Conservation (phyloP, 2,797 vertebrate species). For the Astyanax mexicanus region DNA sequence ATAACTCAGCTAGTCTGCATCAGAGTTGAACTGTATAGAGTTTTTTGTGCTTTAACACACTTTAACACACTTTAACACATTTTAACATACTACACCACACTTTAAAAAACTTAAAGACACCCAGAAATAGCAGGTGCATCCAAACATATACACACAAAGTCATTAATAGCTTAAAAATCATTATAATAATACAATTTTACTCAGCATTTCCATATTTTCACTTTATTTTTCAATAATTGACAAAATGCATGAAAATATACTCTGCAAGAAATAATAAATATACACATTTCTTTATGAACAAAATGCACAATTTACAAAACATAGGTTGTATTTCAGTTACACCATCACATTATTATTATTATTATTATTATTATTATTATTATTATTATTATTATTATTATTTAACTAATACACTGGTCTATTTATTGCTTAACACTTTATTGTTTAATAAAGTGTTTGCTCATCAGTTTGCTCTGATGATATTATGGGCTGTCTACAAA, state of each 20-base stretch:
- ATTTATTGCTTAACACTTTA: constrained; percentile 16
- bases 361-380: constrained; percentile 67
- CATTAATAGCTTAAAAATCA: too few species aligned
- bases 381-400: constrained; percentile 60
- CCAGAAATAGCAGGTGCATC: too few species aligned
- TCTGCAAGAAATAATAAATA: constrained; percentile 98
- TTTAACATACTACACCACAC: too few species aligned
- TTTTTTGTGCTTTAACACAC: too few species aligned
- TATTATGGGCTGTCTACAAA: too few species aligned
- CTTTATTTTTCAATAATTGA: constrained; percentile 69
- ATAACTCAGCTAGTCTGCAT: background rate
- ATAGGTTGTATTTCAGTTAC: constrained; percentile 77
- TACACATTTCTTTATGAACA: constrained; percentile 94
- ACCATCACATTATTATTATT: constrained; percentile 67
- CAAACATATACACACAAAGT: too few species aligned
- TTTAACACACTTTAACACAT: background rate
- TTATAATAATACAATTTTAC: too few species aligned
- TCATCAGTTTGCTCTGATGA: too few species aligned
- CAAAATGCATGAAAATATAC: constrained; percentile 92
- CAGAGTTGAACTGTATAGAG: background rate
- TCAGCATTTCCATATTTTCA: constrained; percentile 5
- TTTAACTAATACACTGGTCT: constrained; percentile 15
- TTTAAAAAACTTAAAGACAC: background rate
- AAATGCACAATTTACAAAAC: constrained; percentile 96
- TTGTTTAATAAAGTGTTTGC: too few species aligned